Base-by-base conservation (phyloP, 2,797 vertebrate genomes). In the Microcaecilia unicolor region DNA sequence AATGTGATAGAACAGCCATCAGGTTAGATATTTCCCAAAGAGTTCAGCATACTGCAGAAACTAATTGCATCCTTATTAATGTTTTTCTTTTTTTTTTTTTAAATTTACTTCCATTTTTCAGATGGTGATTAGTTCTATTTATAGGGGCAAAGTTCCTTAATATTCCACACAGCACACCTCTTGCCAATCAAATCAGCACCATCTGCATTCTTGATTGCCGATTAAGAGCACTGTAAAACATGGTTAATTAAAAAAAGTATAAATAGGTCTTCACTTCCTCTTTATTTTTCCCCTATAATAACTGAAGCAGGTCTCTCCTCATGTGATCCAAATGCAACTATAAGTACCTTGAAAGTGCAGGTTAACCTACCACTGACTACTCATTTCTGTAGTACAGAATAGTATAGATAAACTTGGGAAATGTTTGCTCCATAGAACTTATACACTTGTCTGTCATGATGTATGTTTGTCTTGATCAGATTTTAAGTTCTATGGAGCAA, bases 191-290 rank as follows among this genome's bases (percentile, higher is more conserved):
- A 72, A 70, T 80, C 65, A 67, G 59, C 55, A 28, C 63, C 30
- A 64, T 79, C 68, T 78, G 68, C 77, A 60, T 71, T 60, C 63
- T 59, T 77, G 78, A 81, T 76, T 78, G 64, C 75, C 57, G 58
- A 74, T 65, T 72, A 66, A 72, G 74, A 72, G 61, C 70, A 65
- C 58, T 57, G 58, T 61, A 63, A 70, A 81, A 67, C 37, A 3
- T 55, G 58, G 66, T 67, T 81, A 78, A 81, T 80, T 83, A 74
- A 77, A 70, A 72, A 55, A 58, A 49, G 34, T 72, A 81, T 77
- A 81, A 83, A 81, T 81, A 81, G 78, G 55, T 56, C 71, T 55
- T 61, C 24, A 53, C n/a, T 58, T 43, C 34, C 14, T 18, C 23
- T 21, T n/a, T 18, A 3, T 8, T 10, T 15, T 15, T 47, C 44